phyloP scores from a whole-genome alignment of 2,797 vertebrate species.

The Gymnopithys bicolor region DNA sequence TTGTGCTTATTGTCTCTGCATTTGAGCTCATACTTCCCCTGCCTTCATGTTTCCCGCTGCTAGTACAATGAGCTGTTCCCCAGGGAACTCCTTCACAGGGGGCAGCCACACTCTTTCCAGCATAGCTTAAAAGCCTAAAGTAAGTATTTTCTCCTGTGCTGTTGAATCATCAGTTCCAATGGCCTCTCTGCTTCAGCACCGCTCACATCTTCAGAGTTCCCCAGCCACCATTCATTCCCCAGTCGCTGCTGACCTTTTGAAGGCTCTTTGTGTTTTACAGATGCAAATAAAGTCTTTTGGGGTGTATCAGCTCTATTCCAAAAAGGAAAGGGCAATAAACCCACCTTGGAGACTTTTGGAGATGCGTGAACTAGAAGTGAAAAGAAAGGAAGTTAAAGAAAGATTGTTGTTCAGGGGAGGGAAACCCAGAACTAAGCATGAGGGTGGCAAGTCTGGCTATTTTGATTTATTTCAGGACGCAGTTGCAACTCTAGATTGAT shows the following conservation, averaged over 20 bases:
- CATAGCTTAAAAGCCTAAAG: background rate
- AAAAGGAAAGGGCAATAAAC: background rate
- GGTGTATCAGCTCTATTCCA: background rate
- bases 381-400: background rate
- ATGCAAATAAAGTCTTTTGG: background rate
- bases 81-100: slow-evolving; percentile 34
- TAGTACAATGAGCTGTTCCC: slow-evolving; percentile 29
- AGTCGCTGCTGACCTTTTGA: background rate
- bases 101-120: background rate
- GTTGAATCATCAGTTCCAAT: background rate
- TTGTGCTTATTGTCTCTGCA: slow-evolving; percentile 44
- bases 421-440: background rate
- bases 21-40: slow-evolving; percentile 65
- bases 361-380: background rate
- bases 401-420: background rate
- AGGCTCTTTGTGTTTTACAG: background rate
- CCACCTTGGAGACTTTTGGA: background rate
- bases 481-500: background rate
- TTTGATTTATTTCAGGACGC: background rate
- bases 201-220: background rate
- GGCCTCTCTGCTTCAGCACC: background rate
- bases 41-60: slow-evolving; percentile 49
- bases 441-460: background rate
- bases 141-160: background rate
- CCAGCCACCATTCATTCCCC: background rate